These are phyloP conservation scores for Dinomys branickii DNA, from an alignment of 2,113 vertebrate genomes.

Conservation along the genomic window DNA sequence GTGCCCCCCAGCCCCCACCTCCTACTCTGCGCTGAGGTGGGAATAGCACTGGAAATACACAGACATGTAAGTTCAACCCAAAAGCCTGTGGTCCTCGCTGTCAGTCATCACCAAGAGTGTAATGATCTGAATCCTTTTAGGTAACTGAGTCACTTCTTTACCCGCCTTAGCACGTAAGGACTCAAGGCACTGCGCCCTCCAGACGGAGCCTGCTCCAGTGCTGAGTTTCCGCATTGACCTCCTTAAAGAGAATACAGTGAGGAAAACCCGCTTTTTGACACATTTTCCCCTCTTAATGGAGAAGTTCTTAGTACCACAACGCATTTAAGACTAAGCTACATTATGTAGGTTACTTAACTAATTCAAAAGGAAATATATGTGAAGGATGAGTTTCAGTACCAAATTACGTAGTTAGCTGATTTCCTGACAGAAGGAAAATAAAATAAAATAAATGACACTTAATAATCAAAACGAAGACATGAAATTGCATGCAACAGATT, in stretches of 20 bases:
- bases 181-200: not conserved
- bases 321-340: not conserved
- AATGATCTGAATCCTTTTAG: not conserved
- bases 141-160: not conserved
- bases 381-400: not conserved
- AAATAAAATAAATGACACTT: slow-evolving; percentile 37
- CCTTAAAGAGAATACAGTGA: not conserved
- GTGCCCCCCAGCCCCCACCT: not conserved
- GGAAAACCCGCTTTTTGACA: not conserved
- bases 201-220: not conserved
- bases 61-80: not conserved
- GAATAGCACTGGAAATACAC: too few relatives aligned
- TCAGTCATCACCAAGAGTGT: not conserved
- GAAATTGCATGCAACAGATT: not conserved
- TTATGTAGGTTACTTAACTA: not conserved
- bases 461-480: slow-evolving; percentile 26
- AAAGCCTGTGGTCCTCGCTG: not conserved
- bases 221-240: not conserved
- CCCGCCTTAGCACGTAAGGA: not conserved
- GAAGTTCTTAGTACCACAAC: rapidly evolving
- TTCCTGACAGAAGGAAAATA: slow-evolving; percentile 37
- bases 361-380: not conserved
- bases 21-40: not conserved
- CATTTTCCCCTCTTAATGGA: not conserved
- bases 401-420: slow-evolving; percentile 41